These are phyloP conservation scores for Eupelmus urozonus DNA, from an alignment of 2,888 invertebrate species.

Conservation along the genomic window DNA sequence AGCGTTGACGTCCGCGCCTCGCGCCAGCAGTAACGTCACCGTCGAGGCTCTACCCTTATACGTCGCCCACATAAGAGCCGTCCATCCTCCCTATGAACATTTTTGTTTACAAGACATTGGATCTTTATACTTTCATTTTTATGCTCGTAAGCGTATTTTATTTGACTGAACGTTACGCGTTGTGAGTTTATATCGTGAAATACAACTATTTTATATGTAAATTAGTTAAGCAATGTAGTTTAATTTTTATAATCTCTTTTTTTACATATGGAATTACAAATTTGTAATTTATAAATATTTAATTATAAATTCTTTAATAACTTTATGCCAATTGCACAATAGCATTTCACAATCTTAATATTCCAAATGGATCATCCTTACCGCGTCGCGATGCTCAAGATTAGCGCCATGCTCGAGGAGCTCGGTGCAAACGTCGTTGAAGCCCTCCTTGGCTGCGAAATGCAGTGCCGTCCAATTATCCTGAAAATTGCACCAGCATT, in stretches of 20 bases:
- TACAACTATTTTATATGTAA: too few species aligned
- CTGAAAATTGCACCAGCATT: conserved; percentile 70
- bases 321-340: too few species aligned
- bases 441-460: conserved; percentile 94
- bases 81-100: conserved; percentile 92
- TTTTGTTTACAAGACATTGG: not conserved
- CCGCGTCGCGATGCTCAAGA: conserved; percentile 92
- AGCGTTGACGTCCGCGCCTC: conserved; percentile 95
- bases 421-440: conserved; percentile 88
- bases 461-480: conserved; percentile 96
- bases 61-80: conserved; percentile 97
- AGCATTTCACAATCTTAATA: too few species aligned
- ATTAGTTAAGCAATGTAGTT: too few species aligned
- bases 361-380: too few species aligned
- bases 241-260: too few species aligned
- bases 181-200: too few species aligned
- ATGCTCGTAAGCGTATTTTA: too few species aligned
- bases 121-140: too few species aligned
- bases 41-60: conserved; percentile 93
- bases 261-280: too few species aligned
- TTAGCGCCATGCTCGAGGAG: conserved; percentile 91
- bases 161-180: not conserved
- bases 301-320: too few species aligned
- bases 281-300: too few species aligned
- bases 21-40: conserved; percentile 87